Evolutionary conservation across 1,140 invertebrate species (phyloP), one percentile per base, ranked within the genome.

Genomic region (Bombus haemorrhoidalis): DNA sequence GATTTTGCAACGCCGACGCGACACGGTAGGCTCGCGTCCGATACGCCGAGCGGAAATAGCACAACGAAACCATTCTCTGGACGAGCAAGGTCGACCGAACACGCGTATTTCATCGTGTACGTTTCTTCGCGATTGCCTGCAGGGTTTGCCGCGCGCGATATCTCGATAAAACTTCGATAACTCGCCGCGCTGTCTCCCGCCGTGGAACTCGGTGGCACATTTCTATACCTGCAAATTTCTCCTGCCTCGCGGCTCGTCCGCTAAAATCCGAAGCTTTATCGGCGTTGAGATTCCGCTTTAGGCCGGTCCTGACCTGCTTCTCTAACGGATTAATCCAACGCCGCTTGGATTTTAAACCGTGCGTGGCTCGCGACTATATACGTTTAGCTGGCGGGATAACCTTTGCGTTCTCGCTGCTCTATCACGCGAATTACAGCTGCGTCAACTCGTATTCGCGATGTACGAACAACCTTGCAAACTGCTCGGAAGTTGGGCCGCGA

Each of bases 31-130:
- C 28, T 41, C 37, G 37, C 37, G 37, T n/a, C 5, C 12, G 28
- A 72, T 3, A 8, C 18, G 25, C 1, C 39, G 10, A 32, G n/a
- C 22, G 12, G 10, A 68, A 83, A 34, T 39, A 53, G 81, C 15
- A 57, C 59, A 57, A 68, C 73, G 62, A 41, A 53, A 76, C 39
- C 39, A 9, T 81, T 81, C 73, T 62, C 37, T 6, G 69, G 69
- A 25, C 39, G 62, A 32, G 22, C 62, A 75, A 76, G 64, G 41
- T 69, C 64, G 64, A 10, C 68, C 64, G 13, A 41, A 18, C 2
- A 15, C 47, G 39, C 53, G 72, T 32, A 57, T 73, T 57, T 81
- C 57, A 15, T 64, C 25, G 53, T 59, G 43, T 28, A 53, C 47
- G 47, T 53, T 53, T 53, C 47, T 18, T 53, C 47, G 18, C 0